Percentiles rank a stretch among this genome's conserved stretches.
phyloP scores from a whole-genome alignment of 2,797 vertebrate genomes.

The Neosilurus mollespiculum region DNA sequence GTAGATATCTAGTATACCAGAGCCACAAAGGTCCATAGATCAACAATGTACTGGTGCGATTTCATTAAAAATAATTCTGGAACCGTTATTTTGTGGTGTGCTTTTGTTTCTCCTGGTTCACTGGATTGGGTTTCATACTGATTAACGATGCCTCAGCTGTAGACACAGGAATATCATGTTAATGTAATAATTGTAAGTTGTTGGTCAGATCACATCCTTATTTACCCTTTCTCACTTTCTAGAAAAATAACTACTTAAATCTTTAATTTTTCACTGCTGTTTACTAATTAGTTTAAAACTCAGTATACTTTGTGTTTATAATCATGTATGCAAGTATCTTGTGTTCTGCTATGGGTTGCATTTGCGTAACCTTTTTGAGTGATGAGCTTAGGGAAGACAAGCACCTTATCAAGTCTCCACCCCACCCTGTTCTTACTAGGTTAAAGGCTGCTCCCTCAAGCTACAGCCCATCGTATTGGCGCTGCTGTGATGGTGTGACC shows the following conservation, averaged over 20 bases:
- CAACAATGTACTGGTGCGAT: slow-evolving; percentile 61
- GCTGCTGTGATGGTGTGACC: slow-evolving; percentile 25
- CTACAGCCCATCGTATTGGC: slow-evolving; percentile 14
- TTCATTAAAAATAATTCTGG: slow-evolving; percentile 52
- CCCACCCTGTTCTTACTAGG: slow-evolving; percentile 36
- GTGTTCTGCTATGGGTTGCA: background rate
- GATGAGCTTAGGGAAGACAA: background rate
- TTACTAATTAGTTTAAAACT: background rate
- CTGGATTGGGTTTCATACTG: background rate
- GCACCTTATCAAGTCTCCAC: background rate
- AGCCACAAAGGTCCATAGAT: slow-evolving; percentile 60
- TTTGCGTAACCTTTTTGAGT: background rate
- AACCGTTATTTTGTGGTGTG: slow-evolving; percentile 12
- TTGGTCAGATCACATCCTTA: slow-evolving; percentile 19
- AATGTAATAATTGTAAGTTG: slow-evolving; percentile 26
- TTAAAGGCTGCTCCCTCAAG: slow-evolving; percentile 33
- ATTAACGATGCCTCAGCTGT: background rate
- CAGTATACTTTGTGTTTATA: background rate
- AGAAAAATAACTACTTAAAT: background rate
- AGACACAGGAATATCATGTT: background rate
- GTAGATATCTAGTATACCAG: slow-evolving; percentile 62
- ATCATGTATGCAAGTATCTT: background rate
- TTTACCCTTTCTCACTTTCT: slow-evolving; percentile 15
- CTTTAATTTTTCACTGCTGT: background rate
- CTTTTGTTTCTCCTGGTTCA: background rate